Evolutionary conservation across 92 coral and sea anemone species (phyloP), one percentile per base, ranked within the genome.

Genomic region (Palythoa grandis): DNA sequence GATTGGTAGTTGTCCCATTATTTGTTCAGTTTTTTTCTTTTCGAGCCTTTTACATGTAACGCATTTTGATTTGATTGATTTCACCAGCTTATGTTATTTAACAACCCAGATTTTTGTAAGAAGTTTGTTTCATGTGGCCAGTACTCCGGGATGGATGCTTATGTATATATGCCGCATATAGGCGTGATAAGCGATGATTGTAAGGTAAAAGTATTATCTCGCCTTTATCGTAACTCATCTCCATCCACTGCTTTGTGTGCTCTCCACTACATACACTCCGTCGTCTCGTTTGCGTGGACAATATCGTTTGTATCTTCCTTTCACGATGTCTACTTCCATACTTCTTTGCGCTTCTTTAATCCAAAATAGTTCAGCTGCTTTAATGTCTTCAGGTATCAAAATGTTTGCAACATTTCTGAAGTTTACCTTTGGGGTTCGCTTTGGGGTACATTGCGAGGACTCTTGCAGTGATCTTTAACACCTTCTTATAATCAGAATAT

Each of bases 391-490:
- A 19, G 83, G 80, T 13, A 58, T 75, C 52, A 90, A 79, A 39
- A 73, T 37, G 38, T 29, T 56, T 40, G 50, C 25, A 14, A 85
- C 85, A 70, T 90, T 75, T 80, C 84, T 83, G 20, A 92, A 70
- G 20, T 90, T 74, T 67, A 82, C 76, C 69, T 86, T 88, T 11
- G 91, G 89, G 12, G 23, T 54, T 82, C 84, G 68, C 11, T 87
- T 47, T n/a, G n/a, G n/a, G n/a, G 48, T 83, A 86, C 70, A 87
- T 61, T 7, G 88, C 86, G 19, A 92, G 76, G 22, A 87, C 52
- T 19, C 93, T 73, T 6, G 96, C 91, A 5, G 96, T 91, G 16
- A 92, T 90, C 63, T 83, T 86, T 17, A 88, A 69, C 58, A 88
- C 67, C 22, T 80, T 76, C 2, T 24, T 63, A 70, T 91, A 88